Conservation (phyloP, 2,113 vertebrate species). For the Gobiocypris rarus region DNA sequence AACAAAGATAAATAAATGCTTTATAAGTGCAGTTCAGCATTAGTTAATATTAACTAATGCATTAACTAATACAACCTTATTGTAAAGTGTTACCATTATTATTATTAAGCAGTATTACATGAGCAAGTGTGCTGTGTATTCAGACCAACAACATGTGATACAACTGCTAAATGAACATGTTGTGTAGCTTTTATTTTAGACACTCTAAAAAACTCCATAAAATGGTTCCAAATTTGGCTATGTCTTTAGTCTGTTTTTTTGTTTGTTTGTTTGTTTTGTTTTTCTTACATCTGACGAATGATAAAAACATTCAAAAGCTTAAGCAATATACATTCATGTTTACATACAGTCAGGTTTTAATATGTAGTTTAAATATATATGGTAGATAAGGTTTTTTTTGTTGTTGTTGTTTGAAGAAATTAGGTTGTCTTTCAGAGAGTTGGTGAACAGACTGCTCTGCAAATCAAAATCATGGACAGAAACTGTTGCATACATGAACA, state of each 20-base stretch:
- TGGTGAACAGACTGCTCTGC: neutral
- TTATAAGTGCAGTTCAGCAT: too few species aligned
- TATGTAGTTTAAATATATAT: neutral
- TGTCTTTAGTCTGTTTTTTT: too few species aligned
- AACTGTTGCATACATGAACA: neutral
- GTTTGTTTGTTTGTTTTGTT: too few species aligned
- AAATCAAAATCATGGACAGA: neutral
- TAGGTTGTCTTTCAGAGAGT: neutral
- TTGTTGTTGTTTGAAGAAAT: too few species aligned
- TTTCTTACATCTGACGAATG: neutral
- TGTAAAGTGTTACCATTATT: too few species aligned
- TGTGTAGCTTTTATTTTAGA: neutral
- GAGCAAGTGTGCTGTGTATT: neutral
- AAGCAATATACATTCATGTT: neutral
- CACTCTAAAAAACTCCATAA: neutral
- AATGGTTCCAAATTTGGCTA: neutral
- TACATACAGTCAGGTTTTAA: neutral
- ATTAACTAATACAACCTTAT: too few species aligned
- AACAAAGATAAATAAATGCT: too few species aligned
- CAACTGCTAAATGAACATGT: neutral
- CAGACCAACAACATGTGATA: neutral
- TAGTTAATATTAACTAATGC: too few species aligned
- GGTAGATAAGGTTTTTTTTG: too few species aligned
- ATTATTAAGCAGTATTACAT: neutral
- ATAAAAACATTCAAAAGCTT: neutral